phyloP scores from a whole-genome alignment of 2,113 vertebrate genomes.

The Ursus arctos region DNA sequence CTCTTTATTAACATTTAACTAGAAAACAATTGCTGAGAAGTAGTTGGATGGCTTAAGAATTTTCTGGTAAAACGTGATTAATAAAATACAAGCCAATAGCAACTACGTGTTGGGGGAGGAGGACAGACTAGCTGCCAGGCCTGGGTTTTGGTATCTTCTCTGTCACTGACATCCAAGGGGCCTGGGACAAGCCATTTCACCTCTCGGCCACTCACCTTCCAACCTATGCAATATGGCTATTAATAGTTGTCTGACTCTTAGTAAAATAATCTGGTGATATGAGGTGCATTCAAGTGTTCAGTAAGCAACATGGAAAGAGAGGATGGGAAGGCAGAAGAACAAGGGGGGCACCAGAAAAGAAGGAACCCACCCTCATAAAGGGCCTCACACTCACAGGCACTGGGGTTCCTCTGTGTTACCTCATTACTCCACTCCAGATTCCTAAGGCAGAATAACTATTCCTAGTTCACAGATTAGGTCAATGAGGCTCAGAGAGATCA shows the following conservation, averaged over 20 bases:
- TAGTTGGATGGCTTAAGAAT: not conserved
- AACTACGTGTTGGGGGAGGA: not conserved
- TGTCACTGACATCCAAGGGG: not conserved
- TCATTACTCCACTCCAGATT: not conserved
- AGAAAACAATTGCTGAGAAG: not conserved
- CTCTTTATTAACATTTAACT: not conserved
- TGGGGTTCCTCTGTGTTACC: fast-evolving
- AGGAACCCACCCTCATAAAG: fast-evolving
- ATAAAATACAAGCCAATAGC: not conserved
- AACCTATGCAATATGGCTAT: fast-evolving
- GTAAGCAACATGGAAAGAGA: not conserved
- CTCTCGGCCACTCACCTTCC: fast-evolving
- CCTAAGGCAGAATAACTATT: not conserved
- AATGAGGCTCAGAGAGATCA: not conserved
- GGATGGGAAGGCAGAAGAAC: not conserved
- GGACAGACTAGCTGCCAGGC: not conserved
- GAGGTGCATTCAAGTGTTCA: not conserved
- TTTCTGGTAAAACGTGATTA: constrained; percentile 31
- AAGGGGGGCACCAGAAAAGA: no score
- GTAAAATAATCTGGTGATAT: not conserved
- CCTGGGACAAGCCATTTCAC: fast-evolving
- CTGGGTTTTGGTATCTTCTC: not conserved
- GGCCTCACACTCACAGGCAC: not conserved
- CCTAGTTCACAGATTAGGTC: not conserved
- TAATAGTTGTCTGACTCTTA: not conserved